phyloP scores from a whole-genome alignment of 2,797 vertebrate species.

The Semaprochilodus insignis region DNA sequence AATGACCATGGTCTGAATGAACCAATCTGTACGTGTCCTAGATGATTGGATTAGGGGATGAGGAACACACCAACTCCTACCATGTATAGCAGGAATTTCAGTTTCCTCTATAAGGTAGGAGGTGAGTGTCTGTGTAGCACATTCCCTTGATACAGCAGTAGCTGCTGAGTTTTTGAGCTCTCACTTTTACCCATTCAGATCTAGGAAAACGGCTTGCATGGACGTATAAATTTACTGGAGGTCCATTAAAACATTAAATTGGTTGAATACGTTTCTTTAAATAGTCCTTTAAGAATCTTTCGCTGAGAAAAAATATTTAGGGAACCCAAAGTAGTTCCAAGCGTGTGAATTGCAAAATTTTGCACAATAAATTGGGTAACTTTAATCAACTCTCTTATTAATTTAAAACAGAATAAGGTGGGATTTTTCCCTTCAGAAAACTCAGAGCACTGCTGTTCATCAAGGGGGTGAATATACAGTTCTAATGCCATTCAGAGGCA shows the following conservation, averaged over 20 bases:
- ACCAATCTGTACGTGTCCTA: slow-evolving; percentile 54
- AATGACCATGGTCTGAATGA: slow-evolving; percentile 64
- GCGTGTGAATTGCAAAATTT: neutral
- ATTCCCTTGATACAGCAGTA: slow-evolving; percentile 60
- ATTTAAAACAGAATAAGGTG: neutral
- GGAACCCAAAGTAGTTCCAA: neutral
- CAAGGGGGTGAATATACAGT: slow-evolving; percentile 31
- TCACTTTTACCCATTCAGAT: slow-evolving; percentile 43
- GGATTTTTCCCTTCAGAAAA: neutral
- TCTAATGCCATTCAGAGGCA: slow-evolving; percentile 62
- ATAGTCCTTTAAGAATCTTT: neutral
- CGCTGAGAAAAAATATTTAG: neutral
- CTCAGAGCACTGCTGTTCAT: slow-evolving; percentile 33
- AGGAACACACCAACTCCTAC: slow-evolving; percentile 49
- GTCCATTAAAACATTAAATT: no score
- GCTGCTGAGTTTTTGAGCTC: slow-evolving; percentile 54
- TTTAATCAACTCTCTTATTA: neutral
- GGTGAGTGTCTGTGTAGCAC: slow-evolving; percentile 57
- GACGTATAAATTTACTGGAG: no score
- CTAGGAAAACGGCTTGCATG: neutral
- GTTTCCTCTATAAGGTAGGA: slow-evolving; percentile 44
- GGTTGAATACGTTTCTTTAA: no score
- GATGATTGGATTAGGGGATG: slow-evolving; percentile 40
- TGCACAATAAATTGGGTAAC: slow-evolving; percentile 17
- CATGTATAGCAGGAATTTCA: slow-evolving; percentile 37